Evolutionary conservation across 2,888 invertebrate species (phyloP).

Genomic region (Hemithea aestivaria): DNA sequence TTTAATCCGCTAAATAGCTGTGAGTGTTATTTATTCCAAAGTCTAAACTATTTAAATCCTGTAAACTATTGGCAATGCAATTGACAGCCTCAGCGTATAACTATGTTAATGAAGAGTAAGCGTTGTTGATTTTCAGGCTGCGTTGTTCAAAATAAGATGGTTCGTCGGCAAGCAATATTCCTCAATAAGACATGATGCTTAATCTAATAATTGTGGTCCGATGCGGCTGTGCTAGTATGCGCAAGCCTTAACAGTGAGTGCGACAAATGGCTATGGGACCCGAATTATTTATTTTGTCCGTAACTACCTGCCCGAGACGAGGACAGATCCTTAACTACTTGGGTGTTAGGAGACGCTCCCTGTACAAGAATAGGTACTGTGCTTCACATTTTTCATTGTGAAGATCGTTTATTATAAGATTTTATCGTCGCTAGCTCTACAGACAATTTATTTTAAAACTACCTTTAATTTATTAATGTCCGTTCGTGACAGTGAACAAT

Average conservation of each 20-base stretch:
- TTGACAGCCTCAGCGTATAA: too few relatives aligned
- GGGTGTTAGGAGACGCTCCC: constrained; percentile 24
- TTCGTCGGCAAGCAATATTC: too few relatives aligned
- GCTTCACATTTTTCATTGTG: constrained; percentile 23
- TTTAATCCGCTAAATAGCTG: too few relatives aligned
- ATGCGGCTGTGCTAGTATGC: too few relatives aligned
- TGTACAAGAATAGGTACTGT: constrained; percentile 19
- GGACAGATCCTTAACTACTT: constrained; percentile 28
- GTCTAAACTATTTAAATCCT: too few relatives aligned
- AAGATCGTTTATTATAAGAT: constrained; percentile 32
- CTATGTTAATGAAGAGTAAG: too few relatives aligned
- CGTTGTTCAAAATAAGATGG: too few relatives aligned
- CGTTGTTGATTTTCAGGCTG: too few relatives aligned
- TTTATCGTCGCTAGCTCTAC: constrained; percentile 6
- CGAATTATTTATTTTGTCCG: constrained; percentile 49
- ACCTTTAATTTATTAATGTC: constrained; percentile 1
- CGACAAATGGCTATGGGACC: constrained; percentile 48
- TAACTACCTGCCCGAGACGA: constrained; percentile 44
- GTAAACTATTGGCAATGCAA: too few relatives aligned
- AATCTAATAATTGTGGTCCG: too few relatives aligned
- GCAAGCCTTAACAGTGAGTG: constrained; percentile 31
- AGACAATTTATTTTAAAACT: constrained; percentile 8
- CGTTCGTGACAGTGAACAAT: background rate
- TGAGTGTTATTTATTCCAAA: too few relatives aligned
- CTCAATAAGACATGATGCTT: too few relatives aligned